These are phyloP conservation scores for Myotis myotis DNA, from an alignment of 2,797 vertebrate genomes.

Conservation along the genomic window DNA sequence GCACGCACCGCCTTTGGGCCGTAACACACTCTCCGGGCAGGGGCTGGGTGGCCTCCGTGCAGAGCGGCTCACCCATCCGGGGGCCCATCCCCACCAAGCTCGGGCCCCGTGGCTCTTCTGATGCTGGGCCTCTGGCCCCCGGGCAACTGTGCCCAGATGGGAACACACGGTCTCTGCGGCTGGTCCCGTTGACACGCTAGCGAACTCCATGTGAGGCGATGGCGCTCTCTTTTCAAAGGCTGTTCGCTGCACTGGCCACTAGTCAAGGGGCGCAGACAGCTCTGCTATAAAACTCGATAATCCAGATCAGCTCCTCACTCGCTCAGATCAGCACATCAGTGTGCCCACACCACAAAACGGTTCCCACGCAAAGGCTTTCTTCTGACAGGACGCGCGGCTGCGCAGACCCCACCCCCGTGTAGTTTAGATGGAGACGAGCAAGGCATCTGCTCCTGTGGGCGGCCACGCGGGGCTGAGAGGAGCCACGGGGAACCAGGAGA, in stretches of 20 bases:
- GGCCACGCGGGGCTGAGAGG: not conserved
- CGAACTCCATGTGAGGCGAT: conserved; percentile 42
- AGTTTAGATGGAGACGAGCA: conserved; percentile 64
- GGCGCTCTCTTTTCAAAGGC: not conserved
- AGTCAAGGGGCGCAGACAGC: conserved; percentile 57
- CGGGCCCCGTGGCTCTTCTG: fast-evolving
- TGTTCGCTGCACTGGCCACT: conserved; percentile 31
- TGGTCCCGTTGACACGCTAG: not conserved
- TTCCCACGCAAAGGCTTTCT: conserved; percentile 77
- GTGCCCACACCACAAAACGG: conserved; percentile 77
- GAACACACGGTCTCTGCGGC: not conserved
- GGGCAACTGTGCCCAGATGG: conserved; percentile 38
- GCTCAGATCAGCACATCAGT: conserved; percentile 82
- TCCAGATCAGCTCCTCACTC: conserved; percentile 77
- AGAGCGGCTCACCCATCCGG: not conserved
- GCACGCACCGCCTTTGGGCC: not conserved
- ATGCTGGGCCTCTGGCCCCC: not conserved
- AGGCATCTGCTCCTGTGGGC: conserved; percentile 47
- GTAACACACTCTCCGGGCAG: too few species aligned
- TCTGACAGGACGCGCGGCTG: conserved; percentile 72
- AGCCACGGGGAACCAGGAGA: not conserved
- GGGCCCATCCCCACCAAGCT: not conserved
- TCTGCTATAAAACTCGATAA: conserved; percentile 70
- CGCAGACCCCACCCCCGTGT: conserved; percentile 72
- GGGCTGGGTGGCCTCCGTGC: conserved; percentile 49